phyloP scores from a whole-genome alignment of 1,140 invertebrate genomes.

The Oscheius sp. region DNA sequence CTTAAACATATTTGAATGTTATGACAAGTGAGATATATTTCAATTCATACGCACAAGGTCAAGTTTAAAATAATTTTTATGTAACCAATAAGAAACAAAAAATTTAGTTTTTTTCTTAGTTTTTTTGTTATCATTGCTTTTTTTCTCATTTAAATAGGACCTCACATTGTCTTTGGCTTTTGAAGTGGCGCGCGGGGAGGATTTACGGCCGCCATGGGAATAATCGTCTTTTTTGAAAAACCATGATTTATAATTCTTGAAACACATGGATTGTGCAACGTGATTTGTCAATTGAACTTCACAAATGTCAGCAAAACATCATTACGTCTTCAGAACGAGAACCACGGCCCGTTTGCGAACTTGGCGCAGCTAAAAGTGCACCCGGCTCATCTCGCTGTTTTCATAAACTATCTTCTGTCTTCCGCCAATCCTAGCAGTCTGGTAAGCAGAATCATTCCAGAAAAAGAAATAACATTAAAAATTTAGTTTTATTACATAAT shows the following conservation, averaged over 20 bases:
- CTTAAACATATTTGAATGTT: no score
- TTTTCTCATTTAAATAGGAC: background rate
- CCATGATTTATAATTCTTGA: background rate
- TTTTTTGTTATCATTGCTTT: background rate
- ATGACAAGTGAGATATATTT: no score
- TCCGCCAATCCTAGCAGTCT: conserved; percentile 73
- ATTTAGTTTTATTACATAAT: conserved; percentile 79
- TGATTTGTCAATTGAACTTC: no score
- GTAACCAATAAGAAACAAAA: background rate
- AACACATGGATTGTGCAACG: background rate
- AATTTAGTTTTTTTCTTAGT: no score
- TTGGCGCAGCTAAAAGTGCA: conserved; percentile 62
- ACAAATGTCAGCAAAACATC: background rate
- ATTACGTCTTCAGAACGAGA: conserved; percentile 44
- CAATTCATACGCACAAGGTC: no score
- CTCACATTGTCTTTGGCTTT: background rate
- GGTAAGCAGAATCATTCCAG: conserved; percentile 52
- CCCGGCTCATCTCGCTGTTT: conserved; percentile 80
- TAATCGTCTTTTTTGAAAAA: background rate
- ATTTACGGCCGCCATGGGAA: background rate
- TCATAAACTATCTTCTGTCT: conserved; percentile 81
- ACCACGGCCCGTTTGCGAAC: conserved; percentile 39
- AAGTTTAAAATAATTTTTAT: no score
- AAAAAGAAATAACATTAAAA: background rate
- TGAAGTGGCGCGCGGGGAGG: background rate